Evolutionary conservation across 2,888 invertebrate species (phyloP).

Genomic region (Epinotia ramella): DNA sequence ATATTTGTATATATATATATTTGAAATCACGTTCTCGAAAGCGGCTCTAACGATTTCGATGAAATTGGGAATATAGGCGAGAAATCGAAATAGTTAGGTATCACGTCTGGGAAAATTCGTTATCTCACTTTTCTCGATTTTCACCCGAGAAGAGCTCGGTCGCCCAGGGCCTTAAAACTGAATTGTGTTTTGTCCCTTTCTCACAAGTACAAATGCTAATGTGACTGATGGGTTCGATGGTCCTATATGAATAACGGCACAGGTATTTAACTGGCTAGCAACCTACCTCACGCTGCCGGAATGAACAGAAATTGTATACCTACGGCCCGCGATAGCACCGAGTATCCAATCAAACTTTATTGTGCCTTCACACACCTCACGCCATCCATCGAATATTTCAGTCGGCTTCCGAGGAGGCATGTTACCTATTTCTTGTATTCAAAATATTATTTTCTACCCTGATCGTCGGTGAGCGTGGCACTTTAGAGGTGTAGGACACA

Average conservation of each 20-base stretch:
- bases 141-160: too few relatives aligned
- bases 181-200: too few relatives aligned
- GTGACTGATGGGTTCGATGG: neutral
- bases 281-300: constrained; percentile 43
- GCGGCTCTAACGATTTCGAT: too few relatives aligned
- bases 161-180: too few relatives aligned
- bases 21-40: too few relatives aligned
- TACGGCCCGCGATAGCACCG: constrained; percentile 41
- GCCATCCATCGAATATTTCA: constrained; percentile 9
- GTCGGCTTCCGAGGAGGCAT: neutral
- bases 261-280: neutral
- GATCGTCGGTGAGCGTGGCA: neutral
- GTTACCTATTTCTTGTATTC: neutral
- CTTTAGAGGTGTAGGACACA: neutral
- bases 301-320: constrained; percentile 44
- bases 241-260: too few relatives aligned
- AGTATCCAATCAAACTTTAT: constrained; percentile 69
- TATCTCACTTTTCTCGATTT: too few relatives aligned
- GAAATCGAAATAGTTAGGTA: too few relatives aligned
- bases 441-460: neutral
- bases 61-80: too few relatives aligned
- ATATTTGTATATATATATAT: too few relatives aligned
- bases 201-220: too few relatives aligned
- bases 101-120: too few relatives aligned
- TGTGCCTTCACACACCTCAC: constrained; percentile 55